Base-by-base conservation (phyloP, 2,113 vertebrate genomes). In the Nipponia nippon region DNA sequence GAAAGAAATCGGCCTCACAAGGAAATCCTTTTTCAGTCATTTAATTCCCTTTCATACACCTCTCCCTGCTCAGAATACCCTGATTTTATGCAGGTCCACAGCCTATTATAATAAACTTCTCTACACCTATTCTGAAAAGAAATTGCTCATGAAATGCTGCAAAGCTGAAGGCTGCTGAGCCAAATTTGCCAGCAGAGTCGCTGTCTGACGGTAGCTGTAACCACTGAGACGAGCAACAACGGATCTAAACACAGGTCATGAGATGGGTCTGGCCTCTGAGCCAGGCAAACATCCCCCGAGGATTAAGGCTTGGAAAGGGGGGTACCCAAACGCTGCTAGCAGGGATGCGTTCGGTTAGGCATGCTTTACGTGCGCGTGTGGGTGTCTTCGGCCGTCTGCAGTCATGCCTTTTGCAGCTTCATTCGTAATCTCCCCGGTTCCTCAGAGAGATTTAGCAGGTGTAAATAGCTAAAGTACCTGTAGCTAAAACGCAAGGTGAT, bases 1-100 rank as follows among this genome's bases (percentile, higher is more conserved):
- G 87, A 94, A 92, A 84, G 91, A 61, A 97, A 79, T 5, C 8
- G 16, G 94, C 26, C 67, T 86, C 55, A 40, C 11, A 29, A 49
- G 73, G 92, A 97, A 97, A 97, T 97, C 96, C 97, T 82, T 71
- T 79, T 65, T 27, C 65, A 70, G 83, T 76, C 92, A 61, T 92
- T 97, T 97, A 95, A 96, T 95, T 94, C 94, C 92, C 87, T 81
- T 77, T 81, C 47, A 75, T 75, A 84, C 66, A 70, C 89, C 82
- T 76, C 58, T n/a, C 77, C 78, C 85, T 20, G 77, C 94, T 87
- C 34, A 7, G 42, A 95, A 44, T 83, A 89, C 80, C 88, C 94
- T 96, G 91, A 97, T 94, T 97, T 97, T 93, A 97, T 97, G 97
- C 97, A 95, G 96, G 81, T 55, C 96, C 96, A 95, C 95, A 97